phyloP scores from a whole-genome alignment of 2,888 invertebrate species.

The Tinea pellionella region DNA sequence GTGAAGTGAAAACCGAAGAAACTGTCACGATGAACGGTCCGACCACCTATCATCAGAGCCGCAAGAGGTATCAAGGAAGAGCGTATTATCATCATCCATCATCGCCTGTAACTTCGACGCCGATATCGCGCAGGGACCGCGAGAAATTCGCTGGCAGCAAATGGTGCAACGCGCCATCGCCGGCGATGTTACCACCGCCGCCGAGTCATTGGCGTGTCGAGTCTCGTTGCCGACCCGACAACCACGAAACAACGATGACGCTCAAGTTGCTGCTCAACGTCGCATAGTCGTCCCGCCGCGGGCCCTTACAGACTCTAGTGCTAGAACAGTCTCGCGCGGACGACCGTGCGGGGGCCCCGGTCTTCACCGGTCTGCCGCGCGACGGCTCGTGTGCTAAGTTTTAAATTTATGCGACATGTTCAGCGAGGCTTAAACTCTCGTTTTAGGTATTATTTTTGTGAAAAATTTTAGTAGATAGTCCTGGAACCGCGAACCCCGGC shows the following conservation, averaged over 20 bases:
- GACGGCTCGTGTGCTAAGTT: conserved; percentile 17
- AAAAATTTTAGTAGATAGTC: conserved; percentile 59
- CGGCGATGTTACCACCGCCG: conserved; percentile 82
- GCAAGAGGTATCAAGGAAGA: background rate
- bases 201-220: conserved; percentile 78
- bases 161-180: conserved; percentile 85
- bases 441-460: conserved; percentile 67
- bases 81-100: background rate
- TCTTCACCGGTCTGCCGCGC: conserved; percentile 18
- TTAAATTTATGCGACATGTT: background rate
- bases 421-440: conserved; percentile 55
- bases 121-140: conserved; percentile 17
- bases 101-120: background rate
- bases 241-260: conserved; percentile 65
- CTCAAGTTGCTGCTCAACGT: conserved; percentile 75
- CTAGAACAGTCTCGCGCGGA: conserved; percentile 29
- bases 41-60: background rate
- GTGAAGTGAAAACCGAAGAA: background rate
- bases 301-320: conserved; percentile 42
- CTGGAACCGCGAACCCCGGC: conserved; percentile 22
- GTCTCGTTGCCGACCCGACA: conserved; percentile 54
- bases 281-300: conserved; percentile 31
- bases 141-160: conserved; percentile 77
- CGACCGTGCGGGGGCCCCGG: conserved; percentile 28
- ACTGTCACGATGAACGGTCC: background rate